Percentiles rank a stretch among this genome's conserved stretches.
Conservation (phyloP, 2,113 vertebrate species). For the Malurus cyaneus region DNA sequence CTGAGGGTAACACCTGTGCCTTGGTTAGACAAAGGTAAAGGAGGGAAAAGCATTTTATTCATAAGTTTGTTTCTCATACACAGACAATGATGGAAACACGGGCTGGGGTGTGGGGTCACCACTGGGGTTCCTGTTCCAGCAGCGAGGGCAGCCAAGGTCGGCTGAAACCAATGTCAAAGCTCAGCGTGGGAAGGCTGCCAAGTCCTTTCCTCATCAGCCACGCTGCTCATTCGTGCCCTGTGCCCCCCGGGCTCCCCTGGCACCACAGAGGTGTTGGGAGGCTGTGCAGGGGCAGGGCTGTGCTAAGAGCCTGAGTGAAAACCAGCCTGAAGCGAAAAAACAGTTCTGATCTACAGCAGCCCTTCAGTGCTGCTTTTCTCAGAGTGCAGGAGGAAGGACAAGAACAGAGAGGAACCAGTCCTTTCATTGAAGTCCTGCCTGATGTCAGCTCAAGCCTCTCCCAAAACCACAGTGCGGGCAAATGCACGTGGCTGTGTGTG, state of each 20-base stretch:
- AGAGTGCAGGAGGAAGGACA: too few species aligned
- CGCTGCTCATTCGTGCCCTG: background rate
- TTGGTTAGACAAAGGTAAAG: background rate
- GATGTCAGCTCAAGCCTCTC: background rate
- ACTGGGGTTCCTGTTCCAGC: background rate
- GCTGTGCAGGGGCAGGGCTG: background rate
- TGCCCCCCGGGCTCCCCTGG: background rate
- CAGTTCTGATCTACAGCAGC: background rate
- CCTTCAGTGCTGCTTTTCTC: background rate
- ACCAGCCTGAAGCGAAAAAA: background rate
- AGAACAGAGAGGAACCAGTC: background rate
- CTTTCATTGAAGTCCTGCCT: background rate
- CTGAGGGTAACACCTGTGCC: background rate
- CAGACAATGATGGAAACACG: fast-evolving
- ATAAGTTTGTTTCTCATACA: background rate
- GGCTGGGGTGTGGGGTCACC: background rate
- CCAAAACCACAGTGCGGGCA: background rate
- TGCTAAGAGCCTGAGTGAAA: background rate
- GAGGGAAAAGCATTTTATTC: background rate
- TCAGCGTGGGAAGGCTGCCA: background rate
- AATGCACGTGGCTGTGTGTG: fast-evolving
- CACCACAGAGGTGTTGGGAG: background rate
- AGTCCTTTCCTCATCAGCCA: background rate
- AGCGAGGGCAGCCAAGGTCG: background rate
- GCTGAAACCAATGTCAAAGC: background rate